Evolutionary conservation across 2,888 invertebrate species (phyloP).

Genomic region (Chymomyza amoena): DNA sequence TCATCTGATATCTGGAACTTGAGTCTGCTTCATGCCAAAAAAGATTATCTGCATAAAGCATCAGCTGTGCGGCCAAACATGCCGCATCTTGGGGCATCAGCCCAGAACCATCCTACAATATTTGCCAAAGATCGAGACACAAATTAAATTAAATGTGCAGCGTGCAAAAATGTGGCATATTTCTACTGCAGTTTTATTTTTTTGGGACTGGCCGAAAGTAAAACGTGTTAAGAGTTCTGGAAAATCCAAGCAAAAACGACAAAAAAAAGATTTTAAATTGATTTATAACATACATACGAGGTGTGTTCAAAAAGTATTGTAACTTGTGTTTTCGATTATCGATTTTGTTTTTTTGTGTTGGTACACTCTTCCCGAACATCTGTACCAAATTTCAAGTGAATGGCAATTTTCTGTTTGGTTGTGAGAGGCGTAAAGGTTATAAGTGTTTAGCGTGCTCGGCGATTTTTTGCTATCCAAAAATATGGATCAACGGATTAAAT

Average conservation of each 20-base stretch:
- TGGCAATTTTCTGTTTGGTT: too few species aligned
- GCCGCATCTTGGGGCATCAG: conserved; percentile 13
- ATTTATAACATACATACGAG: too few species aligned
- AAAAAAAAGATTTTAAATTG: conserved; percentile 31
- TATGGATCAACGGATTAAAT: too few species aligned
- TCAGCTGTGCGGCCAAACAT: conserved; percentile 3
- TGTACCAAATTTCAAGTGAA: too few species aligned
- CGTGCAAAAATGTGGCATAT: conserved; percentile 61
- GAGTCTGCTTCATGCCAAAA: neutral
- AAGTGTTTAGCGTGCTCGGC: too few species aligned
- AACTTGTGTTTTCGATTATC: too few species aligned
- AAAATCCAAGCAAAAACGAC: conserved; percentile 25
- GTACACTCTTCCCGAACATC: too few species aligned
- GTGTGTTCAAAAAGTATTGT: too few species aligned
- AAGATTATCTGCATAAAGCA: conserved; percentile 53
- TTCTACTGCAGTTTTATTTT: conserved; percentile 13
- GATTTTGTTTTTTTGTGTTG: too few species aligned
- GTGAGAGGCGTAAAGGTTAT: too few species aligned
- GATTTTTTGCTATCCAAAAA: too few species aligned
- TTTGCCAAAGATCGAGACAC: conserved; percentile 52
- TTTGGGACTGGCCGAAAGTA: conserved; percentile 10
- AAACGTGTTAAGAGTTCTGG: conserved; percentile 33
- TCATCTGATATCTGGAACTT: neutral
- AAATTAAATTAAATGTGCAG: conserved; percentile 71
- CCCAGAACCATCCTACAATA: too few species aligned